These are phyloP conservation scores for Acrossocheilus fasciatus DNA, from an alignment of 2,797 vertebrate genomes.

Conservation along the genomic window DNA sequence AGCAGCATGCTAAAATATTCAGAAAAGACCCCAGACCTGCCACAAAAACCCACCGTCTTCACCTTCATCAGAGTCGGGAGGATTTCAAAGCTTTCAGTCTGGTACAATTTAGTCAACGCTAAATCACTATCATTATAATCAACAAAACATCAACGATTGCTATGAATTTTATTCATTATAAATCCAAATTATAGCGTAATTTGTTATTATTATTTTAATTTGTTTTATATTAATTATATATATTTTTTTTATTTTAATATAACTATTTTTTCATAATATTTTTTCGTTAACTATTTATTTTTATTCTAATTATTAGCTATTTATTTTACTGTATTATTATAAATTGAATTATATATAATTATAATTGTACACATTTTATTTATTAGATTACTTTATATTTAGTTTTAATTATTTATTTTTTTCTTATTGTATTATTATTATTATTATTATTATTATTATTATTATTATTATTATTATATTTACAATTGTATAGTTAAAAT, in stretches of 20 bases:
- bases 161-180: background rate
- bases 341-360: background rate
- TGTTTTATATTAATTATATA: background rate
- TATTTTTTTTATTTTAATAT: background rate
- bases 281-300: background rate
- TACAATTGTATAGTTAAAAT: too few relatives aligned
- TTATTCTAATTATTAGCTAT: too few relatives aligned
- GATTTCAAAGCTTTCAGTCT: background rate
- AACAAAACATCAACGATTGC: background rate
- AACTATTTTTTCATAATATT: background rate
- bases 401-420: too few relatives aligned
- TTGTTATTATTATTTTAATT: too few relatives aligned
- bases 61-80: background rate
- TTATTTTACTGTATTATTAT: background rate
- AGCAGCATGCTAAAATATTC: slow-evolving; percentile 21
- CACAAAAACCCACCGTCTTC: background rate
- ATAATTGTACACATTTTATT: too few relatives aligned
- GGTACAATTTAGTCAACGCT: background rate
- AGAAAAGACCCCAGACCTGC: background rate
- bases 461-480: too few relatives aligned
- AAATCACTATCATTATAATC: background rate
- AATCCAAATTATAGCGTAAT: background rate
- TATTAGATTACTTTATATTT: too few relatives aligned
- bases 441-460: too few relatives aligned
- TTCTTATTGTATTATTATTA: too few relatives aligned